Evolutionary conservation across 2,797 vertebrate genomes (phyloP), one percentile per base, ranked within the genome.

Genomic region (Meriones psammophilus): DNA sequence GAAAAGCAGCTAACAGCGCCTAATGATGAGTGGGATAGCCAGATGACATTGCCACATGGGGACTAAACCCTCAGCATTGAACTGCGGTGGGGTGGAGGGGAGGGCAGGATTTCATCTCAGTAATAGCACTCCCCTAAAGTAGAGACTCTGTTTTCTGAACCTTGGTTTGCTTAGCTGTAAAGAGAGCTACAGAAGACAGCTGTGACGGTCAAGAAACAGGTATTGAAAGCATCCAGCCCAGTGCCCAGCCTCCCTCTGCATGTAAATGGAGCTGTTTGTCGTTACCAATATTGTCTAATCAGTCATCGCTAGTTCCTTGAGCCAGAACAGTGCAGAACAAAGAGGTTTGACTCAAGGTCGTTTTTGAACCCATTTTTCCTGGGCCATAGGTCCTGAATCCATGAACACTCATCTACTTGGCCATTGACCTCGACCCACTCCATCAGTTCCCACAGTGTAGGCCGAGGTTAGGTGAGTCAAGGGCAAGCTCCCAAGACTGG

Each of bases 341-440:
- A 94, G 62, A 85, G 4, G 5, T 77, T 86, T 88, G 15, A 30
- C 74, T 94, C 62, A 86, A 66, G 39, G 46, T 78, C n/a, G 73
- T 84, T 85, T 86, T n/a, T 42, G 62, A 96, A 87, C 4, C 28
- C 69, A 20, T 88, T 85, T 93, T 91, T 92, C 87, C 79, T 89
- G 66, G 78, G 66, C 33, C 6, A 4, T 84, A 22, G 13, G 10
- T 93, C 84, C 66, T n/a, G 58, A 94, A 88, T 94, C 58, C 36
- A 69, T 54, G 71, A 85, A 64, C 91, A 91, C 89, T 6, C 80
- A 62, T 85, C 62, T 78, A 46, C 56, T 95, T 89, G 71, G 74
- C 56, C 18, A 66, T 18, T 69, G 36, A 92, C 91, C 33, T 91
- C 92, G 54, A 3, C 54, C 39, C 26, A 17, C 56, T 91, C 71